These are phyloP conservation scores for Ylistrum balloti DNA, from an alignment of 1,140 invertebrate genomes.

Conservation along the genomic window DNA sequence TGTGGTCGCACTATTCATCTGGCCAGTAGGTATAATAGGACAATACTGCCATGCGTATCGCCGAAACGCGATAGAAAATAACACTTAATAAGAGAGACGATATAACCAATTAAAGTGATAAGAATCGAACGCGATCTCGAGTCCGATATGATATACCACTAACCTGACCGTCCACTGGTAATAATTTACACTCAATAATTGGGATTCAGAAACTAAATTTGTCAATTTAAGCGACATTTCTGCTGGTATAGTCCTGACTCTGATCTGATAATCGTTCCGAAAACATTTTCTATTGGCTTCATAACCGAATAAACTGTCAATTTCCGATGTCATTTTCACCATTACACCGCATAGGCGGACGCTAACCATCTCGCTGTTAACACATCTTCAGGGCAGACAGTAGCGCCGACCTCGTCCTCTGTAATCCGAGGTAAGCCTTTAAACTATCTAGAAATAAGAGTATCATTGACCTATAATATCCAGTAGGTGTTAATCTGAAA, in stretches of 20 bases:
- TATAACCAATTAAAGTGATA: background rate
- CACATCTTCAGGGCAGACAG: background rate
- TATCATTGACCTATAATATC: no score
- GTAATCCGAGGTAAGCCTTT: background rate
- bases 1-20: no score
- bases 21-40: no score
- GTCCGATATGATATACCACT: background rate
- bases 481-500: no score
- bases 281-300: constrained; percentile 25
- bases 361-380: background rate
- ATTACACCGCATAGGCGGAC: background rate
- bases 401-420: background rate
- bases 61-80: background rate
- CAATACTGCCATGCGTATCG: background rate
- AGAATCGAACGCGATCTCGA: background rate
- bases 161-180: background rate
- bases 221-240: constrained; percentile 18
- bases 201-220: background rate
- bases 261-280: background rate
- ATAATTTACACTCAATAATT: constrained; percentile 20
- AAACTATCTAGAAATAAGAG: background rate
- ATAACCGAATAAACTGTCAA: constrained; percentile 29
- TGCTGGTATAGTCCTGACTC: constrained; percentile 1
- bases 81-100: background rate
- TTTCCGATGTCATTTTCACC: constrained; percentile 3